Evolutionary conservation across 92 coral and sea anemone species (phyloP), one percentile per base, ranked within the genome.

Genomic region (Epizoanthus ramosus): DNA sequence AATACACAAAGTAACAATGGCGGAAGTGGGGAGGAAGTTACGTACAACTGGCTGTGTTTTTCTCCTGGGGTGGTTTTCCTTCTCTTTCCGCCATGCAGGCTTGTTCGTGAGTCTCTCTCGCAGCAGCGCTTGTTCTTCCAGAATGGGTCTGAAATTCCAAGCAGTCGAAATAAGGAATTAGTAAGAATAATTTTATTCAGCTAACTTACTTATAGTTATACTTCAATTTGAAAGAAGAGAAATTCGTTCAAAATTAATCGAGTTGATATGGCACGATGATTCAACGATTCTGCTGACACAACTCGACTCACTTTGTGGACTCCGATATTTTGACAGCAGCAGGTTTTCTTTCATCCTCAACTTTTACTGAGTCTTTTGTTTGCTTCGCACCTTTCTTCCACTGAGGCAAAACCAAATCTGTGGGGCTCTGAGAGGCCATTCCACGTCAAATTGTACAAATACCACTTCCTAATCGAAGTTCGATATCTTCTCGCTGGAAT

Each of bases 91-190:
- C 98, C 98, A 97, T 63, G 98, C 88, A 56, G 91, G 94, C 61
- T 87, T 87, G 22, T 87, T 81, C 75, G 89, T 92, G 0, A 97
- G 90, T 65, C 75, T 97, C 79, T 92, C 99, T 70, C 92, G 88
- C 13, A 94, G 87, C 16, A 97, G 91, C 47, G 99, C 98, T 89
- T 97, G 99, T 17, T 97, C 99, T 86, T 94, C 99, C 45, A 97
- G 79, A 80, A 97, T 90, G 14, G 99, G 95, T 87, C 99, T 97
- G 80, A 68, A 53, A 53, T 80, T 58, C 80, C 59, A 69, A 72
- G 39, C 43, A 76, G 15, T 25, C 47, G 60, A 58, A 52, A 74
- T 16, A 21, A 18, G 8, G 57, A 45, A 33, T 18, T 43, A 83
- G 66, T 33, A 67, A 79, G 53, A 8, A 71, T 8, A 71, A 47